Base-by-base conservation (phyloP, 2,797 vertebrate genomes). In the Adelosebastes latens region DNA sequence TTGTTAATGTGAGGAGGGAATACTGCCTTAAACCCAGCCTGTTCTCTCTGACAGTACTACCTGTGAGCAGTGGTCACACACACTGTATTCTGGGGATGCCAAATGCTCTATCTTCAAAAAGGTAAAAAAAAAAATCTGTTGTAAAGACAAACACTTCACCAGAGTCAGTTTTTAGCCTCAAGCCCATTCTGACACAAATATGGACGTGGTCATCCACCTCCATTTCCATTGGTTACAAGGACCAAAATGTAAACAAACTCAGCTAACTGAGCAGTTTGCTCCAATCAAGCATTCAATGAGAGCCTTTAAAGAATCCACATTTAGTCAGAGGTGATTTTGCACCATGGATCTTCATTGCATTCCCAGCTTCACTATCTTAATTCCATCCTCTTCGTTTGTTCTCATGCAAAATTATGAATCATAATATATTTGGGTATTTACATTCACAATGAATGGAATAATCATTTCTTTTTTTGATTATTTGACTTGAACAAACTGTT, bases 11-110 rank as follows among this genome's bases (percentile, higher is more conserved):
- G 81, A 92, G 79, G 88, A 92, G 91, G 88, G 93, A 94, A 92
- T 93, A 88, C 92, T 94, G 95, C 96, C 95, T 96, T 96, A 96
- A 96, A 94, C 90, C 90, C 93, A 94, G 91, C 90, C 90, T 92
- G 85, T 93, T 95, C 90, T 93, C 88, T 94, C 90, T 88, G 90
- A 92, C 90, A 92, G 93, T 92, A 94, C 93, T 95, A 94, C 93
- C 95, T 95, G 93, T 89, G 90, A 91, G 92, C 88, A 90, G 82
- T 87, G 87, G 83, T 92, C 82, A 70, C 22, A 58, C 24, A 39
- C 53, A 58, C 68, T 58, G 32, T 58, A 39, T 70, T 55, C 49
- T 70, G 68, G 93, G 90, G 82, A 93, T 89, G 90, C 92, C 91
- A 94, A 94, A 92, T 89, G 81, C 72, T 91, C 75, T 58, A 82